Base-by-base conservation (phyloP, 2,888 invertebrate genomes). In the Caenorhabditis sp. region DNA sequence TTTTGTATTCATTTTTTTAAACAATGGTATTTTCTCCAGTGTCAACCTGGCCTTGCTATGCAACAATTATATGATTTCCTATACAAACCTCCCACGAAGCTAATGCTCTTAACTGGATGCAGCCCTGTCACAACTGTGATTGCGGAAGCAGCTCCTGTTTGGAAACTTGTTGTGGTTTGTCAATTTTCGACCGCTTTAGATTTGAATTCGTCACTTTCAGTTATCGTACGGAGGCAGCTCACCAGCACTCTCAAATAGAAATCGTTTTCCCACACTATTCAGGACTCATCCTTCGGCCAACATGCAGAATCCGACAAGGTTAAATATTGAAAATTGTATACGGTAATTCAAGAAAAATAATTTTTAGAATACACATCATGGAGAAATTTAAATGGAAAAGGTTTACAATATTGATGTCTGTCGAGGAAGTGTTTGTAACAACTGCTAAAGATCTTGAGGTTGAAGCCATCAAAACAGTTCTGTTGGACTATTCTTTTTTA, bases 241-340 rank as follows among this genome's bases (percentile, higher is more conserved):
- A 62, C 99, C 99, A 8, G 99, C 99, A 4, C 93, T 99, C 68
- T 98, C 98, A 40, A 97, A 99, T 93, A 95, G 98, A 70, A 95
- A 96, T 88, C 95, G 99, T 68, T 99, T 99, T 92, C 98, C 98
- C 18, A 99, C 98, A 8, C 94, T 99, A 87, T 99, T 99, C 93
- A 95, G 99, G 72, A 99, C 99, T 0, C 99, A 99, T 93, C 99
- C 99, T 1, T 98, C 98, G 26, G 99, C 98, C 22, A 98, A 98
- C 0, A 97, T 99, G 69, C 98, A 99, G 93, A 91, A 91, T 81
- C 90, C 90, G 5, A 90, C 90, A 1, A 83, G 90, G 89, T 88
- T 56, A 2, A 11, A 20, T 5, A n/a, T 15, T 5, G 22, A 47
- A 18, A 1, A 98, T 97, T 92, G n/a, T 18, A 3, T 47, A 47